These are phyloP conservation scores for Drosophila paucipuncta DNA, from an alignment of 2,888 invertebrate species.

Conservation along the genomic window DNA sequence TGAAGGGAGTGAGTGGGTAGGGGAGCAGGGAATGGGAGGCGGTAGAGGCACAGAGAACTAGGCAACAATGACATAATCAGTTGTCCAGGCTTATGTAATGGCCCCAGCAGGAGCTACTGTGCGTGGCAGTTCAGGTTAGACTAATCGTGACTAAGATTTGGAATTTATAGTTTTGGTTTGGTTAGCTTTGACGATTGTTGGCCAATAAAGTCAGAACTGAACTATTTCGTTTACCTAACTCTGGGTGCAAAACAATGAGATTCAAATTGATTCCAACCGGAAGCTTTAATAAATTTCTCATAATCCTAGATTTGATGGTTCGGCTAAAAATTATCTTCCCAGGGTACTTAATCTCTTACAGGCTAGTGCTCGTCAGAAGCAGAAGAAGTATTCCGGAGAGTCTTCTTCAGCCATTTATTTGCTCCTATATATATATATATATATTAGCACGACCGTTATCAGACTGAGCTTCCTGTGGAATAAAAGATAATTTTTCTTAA, in stretches of 20 bases:
- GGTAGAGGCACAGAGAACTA: conserved; percentile 5
- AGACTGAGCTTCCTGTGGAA: no score
- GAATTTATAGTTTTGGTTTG: not conserved
- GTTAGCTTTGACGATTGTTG: not conserved
- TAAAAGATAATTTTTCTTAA: not conserved
- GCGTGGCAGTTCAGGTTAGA: not conserved
- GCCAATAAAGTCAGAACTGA: not conserved
- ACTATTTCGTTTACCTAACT: not conserved
- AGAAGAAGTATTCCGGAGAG: not conserved
- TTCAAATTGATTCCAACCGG: not conserved
- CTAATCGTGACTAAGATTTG: not conserved
- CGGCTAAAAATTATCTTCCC: not conserved
- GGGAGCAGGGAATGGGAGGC: not conserved
- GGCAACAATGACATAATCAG: conserved; percentile 59
- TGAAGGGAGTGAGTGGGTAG: not conserved
- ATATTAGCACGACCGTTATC: not conserved
- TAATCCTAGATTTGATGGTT: not conserved
- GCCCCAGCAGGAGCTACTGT: conserved; percentile 37
- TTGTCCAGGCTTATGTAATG: conserved; percentile 24
- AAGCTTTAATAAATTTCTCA: not conserved
- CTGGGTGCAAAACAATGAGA: not conserved
- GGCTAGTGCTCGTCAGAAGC: not conserved
- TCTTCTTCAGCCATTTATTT: not conserved
- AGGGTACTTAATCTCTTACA: not conserved
- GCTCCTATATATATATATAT: not conserved